phyloP scores from a whole-genome alignment of 2,797 vertebrate genomes.

The Melanogrammus aeglefinus region DNA sequence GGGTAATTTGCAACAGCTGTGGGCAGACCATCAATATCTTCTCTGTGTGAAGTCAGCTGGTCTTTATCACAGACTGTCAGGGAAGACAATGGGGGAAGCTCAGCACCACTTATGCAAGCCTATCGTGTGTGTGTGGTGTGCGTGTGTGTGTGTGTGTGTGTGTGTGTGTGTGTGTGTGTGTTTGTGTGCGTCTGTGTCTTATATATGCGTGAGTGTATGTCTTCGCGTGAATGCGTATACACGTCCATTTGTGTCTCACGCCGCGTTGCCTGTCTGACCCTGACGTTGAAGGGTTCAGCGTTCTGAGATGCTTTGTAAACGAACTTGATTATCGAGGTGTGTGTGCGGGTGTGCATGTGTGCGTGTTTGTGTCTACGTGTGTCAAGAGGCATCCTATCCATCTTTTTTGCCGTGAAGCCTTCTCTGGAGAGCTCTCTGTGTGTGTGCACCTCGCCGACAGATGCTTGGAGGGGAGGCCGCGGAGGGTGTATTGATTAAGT shows the following conservation, averaged over 20 bases:
- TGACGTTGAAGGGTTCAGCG: too few relatives aligned
- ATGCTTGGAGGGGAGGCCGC: too few relatives aligned
- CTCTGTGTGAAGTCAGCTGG: slow-evolving; percentile 24
- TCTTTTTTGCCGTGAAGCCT: too few relatives aligned
- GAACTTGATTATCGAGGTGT: too few relatives aligned
- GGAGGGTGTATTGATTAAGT: too few relatives aligned
- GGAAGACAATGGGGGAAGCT: background rate
- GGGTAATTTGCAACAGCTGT: slow-evolving; percentile 28
- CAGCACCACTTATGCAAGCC: background rate
- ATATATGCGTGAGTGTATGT: background rate
- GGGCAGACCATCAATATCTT: slow-evolving; percentile 22
- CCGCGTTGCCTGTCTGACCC: background rate
- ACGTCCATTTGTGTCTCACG: background rate
- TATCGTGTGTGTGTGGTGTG: background rate
- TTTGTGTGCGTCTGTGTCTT: background rate
- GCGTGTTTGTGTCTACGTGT: too few relatives aligned
- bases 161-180: slow-evolving; percentile 3
- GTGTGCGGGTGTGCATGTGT: too few relatives aligned
- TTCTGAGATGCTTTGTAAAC: too few relatives aligned
- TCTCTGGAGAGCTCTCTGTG: too few relatives aligned
- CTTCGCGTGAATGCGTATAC: background rate
- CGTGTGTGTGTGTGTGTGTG: background rate
- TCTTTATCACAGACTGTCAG: slow-evolving; percentile 19
- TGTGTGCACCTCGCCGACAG: too few relatives aligned
- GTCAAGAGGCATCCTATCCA: too few relatives aligned